Evolutionary conservation across 37 sponge, comb jelly and placozoan species (phyloP), one percentile per base, ranked within the genome.

Genomic region (Tethya wilhelma): DNA sequence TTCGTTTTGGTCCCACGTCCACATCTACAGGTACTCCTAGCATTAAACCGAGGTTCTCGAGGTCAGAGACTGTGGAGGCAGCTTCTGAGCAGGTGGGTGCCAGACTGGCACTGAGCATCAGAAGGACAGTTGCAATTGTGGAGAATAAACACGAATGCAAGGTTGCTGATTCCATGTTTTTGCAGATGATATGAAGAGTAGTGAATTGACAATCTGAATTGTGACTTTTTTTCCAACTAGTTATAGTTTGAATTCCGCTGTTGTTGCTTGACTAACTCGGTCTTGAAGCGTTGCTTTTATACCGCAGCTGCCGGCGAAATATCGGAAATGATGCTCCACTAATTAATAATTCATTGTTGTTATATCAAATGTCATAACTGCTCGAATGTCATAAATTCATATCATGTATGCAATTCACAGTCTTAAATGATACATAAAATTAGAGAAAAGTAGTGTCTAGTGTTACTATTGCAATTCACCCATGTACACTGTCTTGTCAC

Each of bases 401-500:
- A 25, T 29, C 6, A 59, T 5, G 29, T 29, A 29, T 19, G 62
- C 23, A 59, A 59, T 8, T 59, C 25, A 59, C 28, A 29, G 12
- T 59, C 62, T 30, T 59, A 5, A 29, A 29, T 23, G 7, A 19
- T 59, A 29, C 7, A 5, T 12, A 19, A 59, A 23, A 6, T 49
- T 49, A 49, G 9, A 49, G 9, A 49, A 49, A 14, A 49, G 53
- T 49, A 14, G 9, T 49, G 53, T 49, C 38, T n/a, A 43, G 8
- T 44, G 6, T 32, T 4, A 44, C 38, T 38, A 80, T 44, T 82
- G 80, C 3, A 97, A 85, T 84, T 97, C 98, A 30, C 98, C 98
- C 19, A 97, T 71, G 60, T 84, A 97, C 38, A 97, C 12, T 12
- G 88, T 91, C 82, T 97, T 97, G 83, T 97, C 98, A 77, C 95